Evolutionary conservation across 2,113 vertebrate species (phyloP), one percentile per base, ranked within the genome.

Genomic region (Neogobius melanostomus): DNA sequence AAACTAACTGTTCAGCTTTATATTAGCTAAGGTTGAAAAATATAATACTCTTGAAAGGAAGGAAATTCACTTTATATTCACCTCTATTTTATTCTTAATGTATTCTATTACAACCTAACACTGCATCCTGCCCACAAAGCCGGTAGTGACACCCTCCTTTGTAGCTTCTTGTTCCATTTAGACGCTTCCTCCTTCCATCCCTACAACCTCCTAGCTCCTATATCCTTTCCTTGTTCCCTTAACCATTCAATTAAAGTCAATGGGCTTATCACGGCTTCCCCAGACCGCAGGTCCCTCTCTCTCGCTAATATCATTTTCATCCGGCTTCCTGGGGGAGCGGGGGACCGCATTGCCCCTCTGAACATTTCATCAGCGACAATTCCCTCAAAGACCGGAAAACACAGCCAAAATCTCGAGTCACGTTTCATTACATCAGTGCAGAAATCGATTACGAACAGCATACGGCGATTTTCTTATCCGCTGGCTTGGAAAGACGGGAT

Each of bases 231-330:
- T 61, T 59, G 21, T 28, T 42, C 28, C 28, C 28, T 43, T 80
- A 71, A 71, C 47, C 75, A 84, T 71, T 68, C 8, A 43, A 71
- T 82, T 77, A 65, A 74, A 85, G 54, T 49, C 67, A 76, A 69
- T 75, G 69, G 79, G 51, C 66, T 84, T 86, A 87, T 89, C 84
- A 64, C 51, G 60, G 45, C 70, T 78, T 66, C 45, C 59, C 79
- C 82, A 68, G 60, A 66, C 68, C 66, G 64, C 68, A 68, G 67
- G 60, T 60, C 68, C 60, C 76, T 75, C 69, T 60, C 80, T 69
- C 50, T 0, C 67, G 68, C 75, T 74, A 84, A 82, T 88, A 82
- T 87, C 65, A 64, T 88, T 86, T 86, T 61, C 67, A 64, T 85
- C 86, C 84, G 52, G 4, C 75, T 69, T 59, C 14, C 59, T 61